These are phyloP conservation scores for Dolomedes plantarius DNA, from an alignment of 2,888 invertebrate genomes.

Conservation along the genomic window DNA sequence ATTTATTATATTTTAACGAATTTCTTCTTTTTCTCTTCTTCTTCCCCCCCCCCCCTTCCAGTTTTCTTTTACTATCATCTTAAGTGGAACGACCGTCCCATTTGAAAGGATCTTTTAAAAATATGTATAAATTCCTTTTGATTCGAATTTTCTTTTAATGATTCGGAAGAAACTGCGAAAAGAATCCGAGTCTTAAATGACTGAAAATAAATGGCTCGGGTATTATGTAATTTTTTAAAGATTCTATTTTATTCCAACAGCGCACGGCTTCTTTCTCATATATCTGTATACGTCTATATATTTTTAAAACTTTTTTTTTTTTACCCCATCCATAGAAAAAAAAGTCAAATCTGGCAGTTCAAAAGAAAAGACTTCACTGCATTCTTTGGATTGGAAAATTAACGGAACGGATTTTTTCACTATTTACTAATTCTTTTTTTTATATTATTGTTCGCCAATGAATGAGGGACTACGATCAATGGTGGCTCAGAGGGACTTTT, in stretches of 20 bases:
- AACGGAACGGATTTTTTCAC: slow-evolving; percentile 15
- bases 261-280: not conserved
- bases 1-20: not conserved
- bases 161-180: slow-evolving; percentile 45
- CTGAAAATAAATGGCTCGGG: slow-evolving; percentile 47
- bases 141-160: slow-evolving; percentile 65
- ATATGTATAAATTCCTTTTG: slow-evolving; percentile 52
- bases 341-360: not conserved
- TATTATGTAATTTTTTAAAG: slow-evolving; percentile 21
- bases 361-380: slow-evolving; percentile 25
- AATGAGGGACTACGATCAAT: not conserved
- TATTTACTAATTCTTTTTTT: not conserved
- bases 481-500: not conserved
- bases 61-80: not conserved
- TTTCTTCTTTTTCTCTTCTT: not conserved
- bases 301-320: not conserved
- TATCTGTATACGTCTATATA: too few relatives aligned
- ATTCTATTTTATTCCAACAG: slow-evolving; percentile 1
- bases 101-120: slow-evolving; percentile 16
- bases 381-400: slow-evolving; percentile 65
- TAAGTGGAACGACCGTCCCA: not conserved
- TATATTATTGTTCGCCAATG: not conserved
- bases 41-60: not conserved
- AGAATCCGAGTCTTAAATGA: slow-evolving; percentile 39
- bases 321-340: not conserved